Conservation (phyloP, 2,113 vertebrate species). For the Odontesthes bonariensis region DNA sequence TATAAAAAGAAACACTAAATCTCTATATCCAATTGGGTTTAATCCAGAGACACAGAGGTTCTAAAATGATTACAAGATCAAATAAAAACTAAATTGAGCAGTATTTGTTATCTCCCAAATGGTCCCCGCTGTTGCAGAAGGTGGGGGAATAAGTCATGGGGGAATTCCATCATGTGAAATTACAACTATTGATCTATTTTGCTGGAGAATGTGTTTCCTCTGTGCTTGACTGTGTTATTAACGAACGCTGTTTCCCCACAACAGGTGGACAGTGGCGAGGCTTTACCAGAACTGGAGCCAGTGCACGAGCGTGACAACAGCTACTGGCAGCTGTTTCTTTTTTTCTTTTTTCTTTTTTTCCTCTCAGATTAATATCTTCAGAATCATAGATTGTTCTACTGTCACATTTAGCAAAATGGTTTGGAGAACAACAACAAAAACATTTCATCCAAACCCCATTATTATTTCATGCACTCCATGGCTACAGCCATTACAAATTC, state of each 20-base stretch:
- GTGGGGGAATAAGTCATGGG: slow-evolving; percentile 26
- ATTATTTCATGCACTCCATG: slow-evolving; percentile 64
- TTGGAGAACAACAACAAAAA: slow-evolving; percentile 42
- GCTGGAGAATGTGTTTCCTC: slow-evolving; percentile 62
- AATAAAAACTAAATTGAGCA: background rate
- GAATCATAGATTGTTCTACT: slow-evolving; percentile 21
- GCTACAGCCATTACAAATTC: slow-evolving; percentile 51
- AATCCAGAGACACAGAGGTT: background rate
- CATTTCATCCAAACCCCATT: slow-evolving; percentile 52
- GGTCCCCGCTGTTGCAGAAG: slow-evolving; percentile 2
- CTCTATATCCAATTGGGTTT: background rate
- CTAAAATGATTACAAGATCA: background rate
- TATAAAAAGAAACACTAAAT: background rate
- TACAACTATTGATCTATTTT: slow-evolving; percentile 69
- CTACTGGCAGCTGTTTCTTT: slow-evolving; percentile 26
- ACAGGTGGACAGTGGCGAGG: slow-evolving; percentile 61
- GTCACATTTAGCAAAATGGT: slow-evolving; percentile 23
- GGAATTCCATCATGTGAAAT: slow-evolving; percentile 60
- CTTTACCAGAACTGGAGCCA: background rate
- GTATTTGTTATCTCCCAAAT: background rate
- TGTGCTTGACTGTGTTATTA: slow-evolving; percentile 71
- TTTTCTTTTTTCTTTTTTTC: background rate
- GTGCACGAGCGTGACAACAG: slow-evolving; percentile 12
- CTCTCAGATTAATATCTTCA: slow-evolving; percentile 45
- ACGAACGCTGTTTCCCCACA: slow-evolving; percentile 50